A percentile compares a stretch with the other conserved stretches of the same genome.
Conservation (phyloP, 2,797 vertebrate species). For the Alcedo quadribrachys region DNA sequence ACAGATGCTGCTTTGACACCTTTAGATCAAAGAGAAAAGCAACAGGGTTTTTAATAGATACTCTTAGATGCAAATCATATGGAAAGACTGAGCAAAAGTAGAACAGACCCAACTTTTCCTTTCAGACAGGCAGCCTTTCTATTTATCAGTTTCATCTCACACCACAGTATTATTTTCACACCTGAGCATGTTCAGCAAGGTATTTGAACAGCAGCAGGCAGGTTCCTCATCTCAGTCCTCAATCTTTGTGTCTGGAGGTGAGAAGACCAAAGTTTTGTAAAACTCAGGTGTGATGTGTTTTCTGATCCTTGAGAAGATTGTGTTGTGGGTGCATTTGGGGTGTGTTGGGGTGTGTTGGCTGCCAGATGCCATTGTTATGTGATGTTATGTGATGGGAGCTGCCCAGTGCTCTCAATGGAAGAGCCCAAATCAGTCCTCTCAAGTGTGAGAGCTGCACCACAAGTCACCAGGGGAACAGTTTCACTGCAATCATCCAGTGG, state of each 20-base stretch:
- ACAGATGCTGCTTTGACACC: slow-evolving; percentile 53
- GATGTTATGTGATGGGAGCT: not conserved
- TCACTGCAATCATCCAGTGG: not conserved
- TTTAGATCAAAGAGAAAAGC: slow-evolving; percentile 66
- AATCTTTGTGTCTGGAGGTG: too few relatives aligned
- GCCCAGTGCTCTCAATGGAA: not conserved
- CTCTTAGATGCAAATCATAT: slow-evolving; percentile 40
- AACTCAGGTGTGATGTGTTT: not conserved
- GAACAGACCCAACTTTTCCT: slow-evolving; percentile 7
- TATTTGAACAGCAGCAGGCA: not conserved
- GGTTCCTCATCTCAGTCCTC: not conserved
- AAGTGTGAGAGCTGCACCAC: too few relatives aligned
- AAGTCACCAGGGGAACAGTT: not conserved
- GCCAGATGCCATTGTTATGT: too few relatives aligned
- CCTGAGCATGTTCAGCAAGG: not conserved
- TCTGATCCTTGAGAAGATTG: not conserved
- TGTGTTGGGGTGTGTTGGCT: not conserved
- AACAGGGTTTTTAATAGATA: slow-evolving; percentile 55
- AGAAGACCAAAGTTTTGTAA: not conserved
- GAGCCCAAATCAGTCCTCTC: accelerated
- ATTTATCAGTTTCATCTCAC: not conserved
- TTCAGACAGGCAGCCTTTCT: not conserved
- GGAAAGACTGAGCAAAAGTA: slow-evolving; percentile 30
- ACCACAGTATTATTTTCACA: not conserved
- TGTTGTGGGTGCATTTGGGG: not conserved